Evolutionary conservation across 2,888 invertebrate genomes (phyloP).

Genomic region (Xiphydria camelus): DNA sequence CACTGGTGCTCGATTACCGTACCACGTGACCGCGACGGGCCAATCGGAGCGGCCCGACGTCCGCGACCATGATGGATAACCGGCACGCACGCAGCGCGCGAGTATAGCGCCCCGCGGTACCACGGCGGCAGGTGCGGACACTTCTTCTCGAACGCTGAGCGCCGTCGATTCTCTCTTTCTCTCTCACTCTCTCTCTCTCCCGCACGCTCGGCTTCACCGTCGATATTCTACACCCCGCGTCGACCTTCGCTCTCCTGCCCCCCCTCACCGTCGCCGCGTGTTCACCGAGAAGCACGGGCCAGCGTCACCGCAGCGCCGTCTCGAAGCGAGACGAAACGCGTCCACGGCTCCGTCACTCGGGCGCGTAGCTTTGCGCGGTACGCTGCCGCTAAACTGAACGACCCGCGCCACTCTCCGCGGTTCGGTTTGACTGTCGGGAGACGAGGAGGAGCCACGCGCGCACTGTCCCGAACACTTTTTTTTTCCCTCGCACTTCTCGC

Average conservation of each 20-base stretch:
- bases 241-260: not conserved
- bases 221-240: too few relatives aligned
- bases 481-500: not conserved
- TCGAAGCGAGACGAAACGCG: too few relatives aligned
- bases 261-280: not conserved
- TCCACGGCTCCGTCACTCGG: too few relatives aligned
- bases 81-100: constrained; percentile 55
- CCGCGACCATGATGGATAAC: constrained; percentile 67
- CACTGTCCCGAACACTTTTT: not conserved
- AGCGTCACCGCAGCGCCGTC: too few relatives aligned
- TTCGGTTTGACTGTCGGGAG: too few relatives aligned
- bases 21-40: constrained; percentile 64
- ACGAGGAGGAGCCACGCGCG: too few relatives aligned
- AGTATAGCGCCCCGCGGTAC: constrained; percentile 50
- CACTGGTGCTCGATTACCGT: constrained; percentile 65
- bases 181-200: constrained; percentile 13
- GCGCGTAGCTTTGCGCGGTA: too few relatives aligned
- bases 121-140: constrained; percentile 54
- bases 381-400: too few relatives aligned
- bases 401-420: not conserved
- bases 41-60: constrained; percentile 57
- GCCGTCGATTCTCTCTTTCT: too few relatives aligned
- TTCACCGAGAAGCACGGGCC: too few relatives aligned
- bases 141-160: too few relatives aligned
- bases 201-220: too few relatives aligned